phyloP scores from a whole-genome alignment of 2,797 vertebrate genomes.

The Chaenodraco wilsoni region DNA sequence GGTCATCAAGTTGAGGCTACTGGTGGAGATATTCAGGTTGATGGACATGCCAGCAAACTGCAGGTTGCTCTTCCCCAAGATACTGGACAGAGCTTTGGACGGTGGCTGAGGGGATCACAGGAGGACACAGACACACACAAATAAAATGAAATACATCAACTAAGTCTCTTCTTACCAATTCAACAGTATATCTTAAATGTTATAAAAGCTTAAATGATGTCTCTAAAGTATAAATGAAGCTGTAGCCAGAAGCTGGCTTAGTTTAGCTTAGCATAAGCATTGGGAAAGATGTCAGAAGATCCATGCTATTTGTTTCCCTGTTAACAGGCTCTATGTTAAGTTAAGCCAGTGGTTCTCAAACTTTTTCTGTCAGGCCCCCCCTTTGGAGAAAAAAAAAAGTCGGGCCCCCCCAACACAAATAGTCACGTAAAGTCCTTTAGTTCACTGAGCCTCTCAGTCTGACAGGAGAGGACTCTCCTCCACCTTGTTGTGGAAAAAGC shows the following conservation, averaged over 20 bases:
- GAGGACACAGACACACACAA: conserved; percentile 18
- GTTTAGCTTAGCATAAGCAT: background rate
- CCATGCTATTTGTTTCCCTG: background rate
- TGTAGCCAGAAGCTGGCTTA: background rate
- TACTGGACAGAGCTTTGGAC: conserved; percentile 93
- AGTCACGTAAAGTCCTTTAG: too few species aligned
- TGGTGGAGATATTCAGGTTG: conserved; percentile 96
- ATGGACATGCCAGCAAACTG: conserved; percentile 98
- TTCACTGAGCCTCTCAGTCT: too few species aligned
- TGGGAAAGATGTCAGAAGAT: background rate
- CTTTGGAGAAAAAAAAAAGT: too few species aligned
- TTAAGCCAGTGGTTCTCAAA: background rate
- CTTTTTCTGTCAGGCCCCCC: too few species aligned
- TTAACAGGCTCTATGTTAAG: background rate
- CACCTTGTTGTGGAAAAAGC: too few species aligned
- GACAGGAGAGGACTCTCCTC: too few species aligned
- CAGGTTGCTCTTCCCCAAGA: conserved; percentile 97
- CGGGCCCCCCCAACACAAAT: too few species aligned
- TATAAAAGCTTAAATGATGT: too few species aligned
- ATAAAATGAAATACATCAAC: background rate
- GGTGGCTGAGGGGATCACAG: conserved; percentile 85
- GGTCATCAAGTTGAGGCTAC: conserved; percentile 96
- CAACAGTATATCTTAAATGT: background rate
- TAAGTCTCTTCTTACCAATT: background rate
- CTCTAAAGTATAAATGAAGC: background rate